These are phyloP conservation scores for Baccha elongata DNA, from an alignment of 2,888 invertebrate genomes.

Conservation along the genomic window DNA sequence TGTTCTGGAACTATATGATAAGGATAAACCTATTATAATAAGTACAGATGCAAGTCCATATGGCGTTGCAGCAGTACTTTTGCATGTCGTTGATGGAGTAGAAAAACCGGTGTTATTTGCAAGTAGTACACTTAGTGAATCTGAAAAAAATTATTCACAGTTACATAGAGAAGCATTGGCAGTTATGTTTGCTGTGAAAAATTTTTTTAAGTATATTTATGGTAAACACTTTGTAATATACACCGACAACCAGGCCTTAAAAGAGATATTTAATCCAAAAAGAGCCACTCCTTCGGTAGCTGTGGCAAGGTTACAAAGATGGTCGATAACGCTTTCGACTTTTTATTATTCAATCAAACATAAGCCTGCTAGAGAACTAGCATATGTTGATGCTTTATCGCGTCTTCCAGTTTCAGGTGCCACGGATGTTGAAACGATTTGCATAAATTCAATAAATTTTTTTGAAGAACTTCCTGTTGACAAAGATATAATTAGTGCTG, in stretches of 20 bases:
- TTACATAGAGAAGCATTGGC: conserved; percentile 76
- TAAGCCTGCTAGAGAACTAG: conserved; percentile 23
- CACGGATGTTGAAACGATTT: conserved; percentile 35
- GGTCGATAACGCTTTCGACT: conserved; percentile 21
- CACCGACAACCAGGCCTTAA: conserved; percentile 72
- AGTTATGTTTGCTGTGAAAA: conserved; percentile 78
- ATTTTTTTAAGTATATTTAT: conserved; percentile 80
- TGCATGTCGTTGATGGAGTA: conserved; percentile 21
- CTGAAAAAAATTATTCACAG: conserved; percentile 74
- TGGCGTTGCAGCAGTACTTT: conserved; percentile 27
- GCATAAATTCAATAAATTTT: conserved; percentile 30
- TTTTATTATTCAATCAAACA: conserved; percentile 34
- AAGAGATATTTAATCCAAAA: conserved; percentile 69
- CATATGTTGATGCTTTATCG: conserved; percentile 38
- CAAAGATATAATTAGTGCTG: background rate
- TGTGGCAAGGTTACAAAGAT: conserved; percentile 26
- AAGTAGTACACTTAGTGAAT: conserved; percentile 14
- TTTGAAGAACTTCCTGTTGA: conserved; percentile 24
- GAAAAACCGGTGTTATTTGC: conserved; percentile 29
- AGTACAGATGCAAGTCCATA: conserved; percentile 11
- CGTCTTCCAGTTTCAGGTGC: conserved; percentile 25
- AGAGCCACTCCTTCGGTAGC: conserved; percentile 23
- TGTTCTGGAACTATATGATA: conserved; percentile 13
- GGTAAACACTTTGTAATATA: conserved; percentile 75
- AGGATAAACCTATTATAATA: conserved; percentile 7